Evolutionary conservation across 2,888 invertebrate genomes (phyloP).

Genomic region (Pardosa pseudoannulata): DNA sequence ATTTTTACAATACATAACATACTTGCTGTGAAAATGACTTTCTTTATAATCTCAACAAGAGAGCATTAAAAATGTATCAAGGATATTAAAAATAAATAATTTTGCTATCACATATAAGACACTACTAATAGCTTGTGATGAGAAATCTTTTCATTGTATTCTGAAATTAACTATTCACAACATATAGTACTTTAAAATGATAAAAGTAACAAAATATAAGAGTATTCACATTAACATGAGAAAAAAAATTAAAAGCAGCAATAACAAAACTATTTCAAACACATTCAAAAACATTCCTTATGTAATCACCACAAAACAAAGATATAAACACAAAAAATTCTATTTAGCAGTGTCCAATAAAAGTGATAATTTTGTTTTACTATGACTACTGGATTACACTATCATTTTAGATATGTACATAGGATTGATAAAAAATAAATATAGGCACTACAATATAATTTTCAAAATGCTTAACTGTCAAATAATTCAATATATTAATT

Average conservation of each 20-base stretch:
- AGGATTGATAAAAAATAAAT: too few species aligned
- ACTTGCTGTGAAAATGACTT: background rate
- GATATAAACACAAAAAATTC: background rate
- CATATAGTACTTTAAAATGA: background rate
- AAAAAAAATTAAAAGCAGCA: background rate
- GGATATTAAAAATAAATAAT: conserved; percentile 10
- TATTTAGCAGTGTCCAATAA: background rate
- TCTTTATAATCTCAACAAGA: background rate
- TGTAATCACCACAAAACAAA: background rate
- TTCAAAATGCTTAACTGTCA: too few species aligned
- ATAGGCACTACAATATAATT: too few species aligned
- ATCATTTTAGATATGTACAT: too few species aligned
- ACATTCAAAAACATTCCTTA: background rate
- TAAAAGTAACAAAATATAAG: background rate
- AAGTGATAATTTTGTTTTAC: background rate
- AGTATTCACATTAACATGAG: background rate
- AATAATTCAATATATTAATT: too few species aligned
- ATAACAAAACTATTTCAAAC: background rate
- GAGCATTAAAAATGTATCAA: conserved; percentile 1
- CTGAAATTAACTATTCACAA: background rate
- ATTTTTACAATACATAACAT: background rate
- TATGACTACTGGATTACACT: too few species aligned
- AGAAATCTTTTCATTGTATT: background rate
- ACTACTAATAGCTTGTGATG: background rate
- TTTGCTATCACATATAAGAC: conserved; percentile 4